Percentiles rank a stretch among this genome's conserved stretches.
Evolutionary conservation across 2,797 vertebrate genomes (phyloP).

Genomic region (Anguilla obscura): DNA sequence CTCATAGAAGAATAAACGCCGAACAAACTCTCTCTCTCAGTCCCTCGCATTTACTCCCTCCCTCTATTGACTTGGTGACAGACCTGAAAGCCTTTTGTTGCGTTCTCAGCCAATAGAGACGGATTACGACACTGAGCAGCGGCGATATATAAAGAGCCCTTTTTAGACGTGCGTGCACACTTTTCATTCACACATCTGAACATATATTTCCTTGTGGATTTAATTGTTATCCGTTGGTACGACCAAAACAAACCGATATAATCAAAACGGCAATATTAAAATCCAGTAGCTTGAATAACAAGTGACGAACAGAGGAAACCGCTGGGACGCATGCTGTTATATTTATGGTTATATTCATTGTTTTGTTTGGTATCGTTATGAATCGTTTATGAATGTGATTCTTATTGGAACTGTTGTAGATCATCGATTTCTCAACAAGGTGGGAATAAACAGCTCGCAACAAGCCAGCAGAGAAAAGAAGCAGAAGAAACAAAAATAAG

Average conservation of each 20-base stretch:
- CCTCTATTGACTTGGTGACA: conserved; percentile 85
- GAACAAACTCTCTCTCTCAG: conserved; percentile 26
- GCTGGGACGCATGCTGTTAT: conserved; percentile 60
- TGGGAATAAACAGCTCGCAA: conserved; percentile 57
- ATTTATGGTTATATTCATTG: conserved; percentile 31
- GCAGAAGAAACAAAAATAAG: conserved; percentile 44
- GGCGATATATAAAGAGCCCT: conserved; percentile 93
- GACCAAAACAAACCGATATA: conserved; percentile 67
- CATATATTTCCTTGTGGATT: conserved; percentile 72
- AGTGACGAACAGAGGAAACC: conserved; percentile 53
- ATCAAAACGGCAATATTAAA: conserved; percentile 60
- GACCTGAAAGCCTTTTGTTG: conserved; percentile 97
- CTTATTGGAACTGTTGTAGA: conserved; percentile 66
- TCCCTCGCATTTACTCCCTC: conserved; percentile 28
- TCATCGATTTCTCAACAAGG: conserved; percentile 61
- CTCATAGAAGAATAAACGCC: background rate
- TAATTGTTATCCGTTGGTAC: conserved; percentile 63
- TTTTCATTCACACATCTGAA: conserved; percentile 82
- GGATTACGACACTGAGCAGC: conserved; percentile 92
- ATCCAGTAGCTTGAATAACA: conserved; percentile 55
- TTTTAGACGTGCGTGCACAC: conserved; percentile 80
- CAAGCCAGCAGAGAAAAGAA: conserved; percentile 52
- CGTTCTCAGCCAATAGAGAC: conserved; percentile 94
- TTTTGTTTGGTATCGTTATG: conserved; percentile 24
- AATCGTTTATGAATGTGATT: conserved; percentile 52